A percentile compares a stretch with the other conserved stretches of the same genome.
These are phyloP conservation scores for Poeciliopsis retropinna DNA, from an alignment of 2,113 vertebrate genomes.

Conservation along the genomic window DNA sequence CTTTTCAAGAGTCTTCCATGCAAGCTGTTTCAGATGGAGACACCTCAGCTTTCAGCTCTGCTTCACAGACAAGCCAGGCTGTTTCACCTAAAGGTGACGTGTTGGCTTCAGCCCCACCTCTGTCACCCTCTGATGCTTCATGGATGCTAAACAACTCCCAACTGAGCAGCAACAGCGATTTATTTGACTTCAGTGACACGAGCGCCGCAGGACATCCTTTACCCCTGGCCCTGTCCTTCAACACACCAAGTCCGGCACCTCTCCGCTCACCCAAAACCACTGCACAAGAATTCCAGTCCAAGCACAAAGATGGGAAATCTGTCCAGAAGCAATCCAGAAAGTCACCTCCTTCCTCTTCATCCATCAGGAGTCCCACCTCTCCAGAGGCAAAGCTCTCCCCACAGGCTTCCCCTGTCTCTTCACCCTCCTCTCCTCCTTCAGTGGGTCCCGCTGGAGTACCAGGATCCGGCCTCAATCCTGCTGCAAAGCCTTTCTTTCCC, in stretches of 20 bases:
- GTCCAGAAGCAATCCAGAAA: constrained; percentile 63
- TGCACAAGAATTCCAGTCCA: constrained; percentile 59
- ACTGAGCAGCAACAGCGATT: constrained; percentile 54
- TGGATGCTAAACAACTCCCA: constrained; percentile 72
- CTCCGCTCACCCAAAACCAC: constrained; percentile 75
- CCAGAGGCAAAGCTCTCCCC: constrained; percentile 49
- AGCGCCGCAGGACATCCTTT: constrained; percentile 11
- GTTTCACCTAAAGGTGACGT: constrained; percentile 45
- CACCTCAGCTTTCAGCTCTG: constrained; percentile 62
- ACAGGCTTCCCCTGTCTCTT: constrained; percentile 39
- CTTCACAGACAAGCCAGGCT: constrained; percentile 49
- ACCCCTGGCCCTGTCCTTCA: constrained; percentile 54
- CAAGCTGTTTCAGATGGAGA: constrained; percentile 38
- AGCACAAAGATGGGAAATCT: constrained; percentile 52
- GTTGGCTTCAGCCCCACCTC: constrained; percentile 70
- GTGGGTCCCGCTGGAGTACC: constrained; percentile 8
- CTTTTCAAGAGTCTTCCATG: constrained; percentile 36
- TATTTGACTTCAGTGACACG: constrained; percentile 55
- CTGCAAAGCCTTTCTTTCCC: constrained; percentile 82
- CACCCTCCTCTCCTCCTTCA: constrained; percentile 45
- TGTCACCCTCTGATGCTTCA: constrained; percentile 70
- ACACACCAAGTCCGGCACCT: constrained; percentile 64
- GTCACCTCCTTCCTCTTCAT: constrained; percentile 59
- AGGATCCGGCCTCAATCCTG: constrained; percentile 76
- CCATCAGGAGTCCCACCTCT: constrained; percentile 69